These are phyloP conservation scores for Ivindomyrus marchei DNA, from an alignment of 2,113 vertebrate species.

Conservation along the genomic window DNA sequence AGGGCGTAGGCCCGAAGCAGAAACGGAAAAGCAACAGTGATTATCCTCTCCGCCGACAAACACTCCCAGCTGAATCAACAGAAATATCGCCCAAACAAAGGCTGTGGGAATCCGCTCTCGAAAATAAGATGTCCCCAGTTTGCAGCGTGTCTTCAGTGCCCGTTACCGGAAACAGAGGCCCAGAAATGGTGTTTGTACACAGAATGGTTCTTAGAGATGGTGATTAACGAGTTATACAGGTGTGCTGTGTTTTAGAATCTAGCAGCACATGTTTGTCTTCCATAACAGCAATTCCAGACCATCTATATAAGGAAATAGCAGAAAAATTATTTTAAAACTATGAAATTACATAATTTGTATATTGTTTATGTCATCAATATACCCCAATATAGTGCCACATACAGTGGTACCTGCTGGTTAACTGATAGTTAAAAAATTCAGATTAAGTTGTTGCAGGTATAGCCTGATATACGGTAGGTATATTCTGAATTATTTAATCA, in stretches of 20 bases:
- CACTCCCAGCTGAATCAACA: slow-evolving; percentile 3
- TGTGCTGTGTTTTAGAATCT: not conserved
- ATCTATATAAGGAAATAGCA: not conserved
- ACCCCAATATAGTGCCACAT: not conserved
- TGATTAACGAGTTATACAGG: not conserved
- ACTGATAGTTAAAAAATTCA: not conserved
- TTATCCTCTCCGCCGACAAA: not conserved
- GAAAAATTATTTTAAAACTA: not conserved
- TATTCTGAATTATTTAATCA: not conserved
- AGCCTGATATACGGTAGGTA: not conserved
- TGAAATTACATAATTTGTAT: not conserved
- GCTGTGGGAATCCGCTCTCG: not conserved
- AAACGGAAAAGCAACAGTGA: not conserved
- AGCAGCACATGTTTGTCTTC: not conserved
- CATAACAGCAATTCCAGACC: not conserved
- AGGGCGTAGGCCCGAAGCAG: not conserved
- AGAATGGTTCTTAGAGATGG: not conserved
- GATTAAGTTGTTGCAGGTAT: not conserved
- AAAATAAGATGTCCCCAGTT: not conserved
- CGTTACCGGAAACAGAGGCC: not conserved
- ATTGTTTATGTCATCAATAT: not conserved
- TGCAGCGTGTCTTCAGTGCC: not conserved
- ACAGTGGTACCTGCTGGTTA: not conserved
- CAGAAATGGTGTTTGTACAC: not conserved
- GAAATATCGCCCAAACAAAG: not conserved